These are phyloP conservation scores for Deilephila elpenor DNA, from an alignment of 2,888 invertebrate genomes.

Conservation along the genomic window DNA sequence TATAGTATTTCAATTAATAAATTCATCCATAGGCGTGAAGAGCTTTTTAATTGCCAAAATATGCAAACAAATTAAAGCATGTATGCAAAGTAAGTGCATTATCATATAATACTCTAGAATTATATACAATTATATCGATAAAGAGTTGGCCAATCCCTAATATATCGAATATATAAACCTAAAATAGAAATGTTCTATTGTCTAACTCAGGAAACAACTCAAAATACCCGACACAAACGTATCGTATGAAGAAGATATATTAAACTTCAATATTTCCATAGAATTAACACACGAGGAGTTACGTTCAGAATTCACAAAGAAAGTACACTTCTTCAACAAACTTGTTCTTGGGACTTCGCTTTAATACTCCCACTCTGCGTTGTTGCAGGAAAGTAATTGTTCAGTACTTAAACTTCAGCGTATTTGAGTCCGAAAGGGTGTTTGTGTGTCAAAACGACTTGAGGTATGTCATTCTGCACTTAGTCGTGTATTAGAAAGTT, in stretches of 20 bases:
- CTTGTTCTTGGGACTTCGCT: constrained; percentile 40
- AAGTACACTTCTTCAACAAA: constrained; percentile 52
- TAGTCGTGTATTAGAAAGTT: background rate
- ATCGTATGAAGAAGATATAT: constrained; percentile 31
- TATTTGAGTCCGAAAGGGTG: background rate
- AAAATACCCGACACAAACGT: background rate
- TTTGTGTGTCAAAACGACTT: background rate
- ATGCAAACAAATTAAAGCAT: too few species aligned
- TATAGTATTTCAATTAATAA: too few species aligned
- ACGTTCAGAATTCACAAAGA: constrained; percentile 54
- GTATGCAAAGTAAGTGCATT: too few species aligned
- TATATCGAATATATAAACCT: too few species aligned
- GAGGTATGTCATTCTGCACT: background rate
- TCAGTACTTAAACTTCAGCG: constrained; percentile 9
- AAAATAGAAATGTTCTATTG: too few species aligned
- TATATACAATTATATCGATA: too few species aligned
- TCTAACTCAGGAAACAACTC: background rate
- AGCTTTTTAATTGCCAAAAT: too few species aligned
- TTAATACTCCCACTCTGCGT: background rate
- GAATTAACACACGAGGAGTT: constrained; percentile 56
- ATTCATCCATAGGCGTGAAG: too few species aligned
- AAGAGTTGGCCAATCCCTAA: too few species aligned
- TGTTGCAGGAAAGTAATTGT: constrained; percentile 9
- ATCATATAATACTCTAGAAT: too few species aligned
- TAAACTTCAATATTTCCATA: constrained; percentile 49